Percentiles rank a stretch among this genome's conserved stretches.
phyloP scores from a whole-genome alignment of 2,888 invertebrate species.

The Achlya flavicornis region DNA sequence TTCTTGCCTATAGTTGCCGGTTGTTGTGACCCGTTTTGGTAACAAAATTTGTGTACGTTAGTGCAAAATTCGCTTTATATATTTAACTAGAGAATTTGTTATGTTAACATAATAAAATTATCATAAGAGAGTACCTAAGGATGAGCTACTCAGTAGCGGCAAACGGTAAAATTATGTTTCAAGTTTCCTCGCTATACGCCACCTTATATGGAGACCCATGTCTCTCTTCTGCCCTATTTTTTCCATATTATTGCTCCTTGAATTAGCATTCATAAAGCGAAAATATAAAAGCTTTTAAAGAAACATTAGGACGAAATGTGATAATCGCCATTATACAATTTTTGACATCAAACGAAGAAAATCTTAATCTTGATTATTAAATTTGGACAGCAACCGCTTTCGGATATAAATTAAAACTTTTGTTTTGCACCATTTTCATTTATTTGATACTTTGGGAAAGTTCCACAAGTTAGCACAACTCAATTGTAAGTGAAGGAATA shows the following conservation, averaged over 20 bases:
- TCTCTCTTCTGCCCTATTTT: conserved; percentile 56
- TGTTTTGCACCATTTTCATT: conserved; percentile 36
- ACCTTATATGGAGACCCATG: conserved; percentile 54
- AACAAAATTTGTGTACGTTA: too few species aligned
- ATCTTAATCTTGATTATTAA: conserved; percentile 11
- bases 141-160: conserved; percentile 39
- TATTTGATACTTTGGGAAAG: conserved; percentile 28
- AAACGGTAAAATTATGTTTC: conserved; percentile 62
- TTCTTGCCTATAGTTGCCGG: too few species aligned
- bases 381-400: conserved; percentile 25
- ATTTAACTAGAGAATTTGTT: background rate
- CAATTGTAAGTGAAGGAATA: conserved; percentile 19
- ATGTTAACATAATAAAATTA: conserved; percentile 17
- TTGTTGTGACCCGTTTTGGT: too few species aligned
- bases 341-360: conserved; percentile 29
- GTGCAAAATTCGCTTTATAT: too few species aligned
- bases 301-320: conserved; percentile 53
- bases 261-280: conserved; percentile 61
- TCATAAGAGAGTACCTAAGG: conserved; percentile 41
- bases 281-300: conserved; percentile 63
- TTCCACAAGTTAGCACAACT: conserved; percentile 23
- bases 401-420: conserved; percentile 33
- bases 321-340: conserved; percentile 48
- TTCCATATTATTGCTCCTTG: conserved; percentile 59
- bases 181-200: conserved; percentile 56